phyloP scores from a whole-genome alignment of 2,888 invertebrate species.

The Andrena bucephala region DNA sequence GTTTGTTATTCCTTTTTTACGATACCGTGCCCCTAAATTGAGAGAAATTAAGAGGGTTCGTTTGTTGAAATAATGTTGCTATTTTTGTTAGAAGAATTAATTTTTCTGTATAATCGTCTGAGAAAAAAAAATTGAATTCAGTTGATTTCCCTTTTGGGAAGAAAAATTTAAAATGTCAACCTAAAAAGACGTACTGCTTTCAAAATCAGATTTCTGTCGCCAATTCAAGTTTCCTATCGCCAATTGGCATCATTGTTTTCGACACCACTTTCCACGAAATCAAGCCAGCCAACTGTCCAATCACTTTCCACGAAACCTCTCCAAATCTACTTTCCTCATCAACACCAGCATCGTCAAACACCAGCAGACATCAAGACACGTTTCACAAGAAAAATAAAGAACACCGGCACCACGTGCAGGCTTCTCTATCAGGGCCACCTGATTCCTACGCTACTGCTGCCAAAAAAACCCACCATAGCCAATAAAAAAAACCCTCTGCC shows the following conservation, averaged over 20 bases:
- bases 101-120: background rate
- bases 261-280: background rate
- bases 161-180: too few relatives aligned
- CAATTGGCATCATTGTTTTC: too few relatives aligned
- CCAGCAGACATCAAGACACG: background rate
- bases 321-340: background rate
- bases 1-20: background rate
- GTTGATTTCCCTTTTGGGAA: too few relatives aligned
- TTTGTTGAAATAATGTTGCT: background rate
- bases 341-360: background rate
- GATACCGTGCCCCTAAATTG: background rate
- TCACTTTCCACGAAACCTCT: background rate
- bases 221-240: too few relatives aligned
- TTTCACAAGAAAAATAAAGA: background rate
- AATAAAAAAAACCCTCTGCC: background rate
- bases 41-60: too few relatives aligned
- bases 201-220: background rate
- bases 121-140: too few relatives aligned
- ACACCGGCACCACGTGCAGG: slow-evolving; percentile 47
- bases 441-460: background rate
- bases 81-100: background rate
- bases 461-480: background rate
- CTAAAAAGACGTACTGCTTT: background rate
- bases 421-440: background rate
- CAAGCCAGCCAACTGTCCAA: background rate